These are phyloP conservation scores for Ecliptopera silaceata DNA, from an alignment of 2,888 invertebrate species.

Conservation along the genomic window DNA sequence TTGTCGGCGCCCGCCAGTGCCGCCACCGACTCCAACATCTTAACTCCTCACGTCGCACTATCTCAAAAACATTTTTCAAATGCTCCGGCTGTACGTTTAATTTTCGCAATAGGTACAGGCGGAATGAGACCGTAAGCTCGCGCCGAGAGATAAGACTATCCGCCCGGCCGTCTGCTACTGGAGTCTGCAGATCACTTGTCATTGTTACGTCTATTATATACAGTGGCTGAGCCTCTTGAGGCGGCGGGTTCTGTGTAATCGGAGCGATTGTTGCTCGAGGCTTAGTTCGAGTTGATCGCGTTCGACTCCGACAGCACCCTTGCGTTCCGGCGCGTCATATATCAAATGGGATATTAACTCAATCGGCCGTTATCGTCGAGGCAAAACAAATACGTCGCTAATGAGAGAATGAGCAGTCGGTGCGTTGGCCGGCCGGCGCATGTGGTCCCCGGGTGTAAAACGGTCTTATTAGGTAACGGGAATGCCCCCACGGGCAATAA, in stretches of 20 bases:
- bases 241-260: constrained; percentile 35
- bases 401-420: constrained; percentile 76
- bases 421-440: constrained; percentile 64
- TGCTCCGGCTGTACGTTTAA: constrained; percentile 51
- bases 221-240: constrained; percentile 20
- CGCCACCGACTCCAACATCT: constrained; percentile 60
- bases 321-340: constrained; percentile 65
- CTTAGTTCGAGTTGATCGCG: constrained; percentile 52
- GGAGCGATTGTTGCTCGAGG: constrained; percentile 44
- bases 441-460: constrained; percentile 80
- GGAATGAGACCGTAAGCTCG: constrained; percentile 21
- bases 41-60: constrained; percentile 71
- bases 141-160: constrained; percentile 13
- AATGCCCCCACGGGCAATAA: constrained; percentile 83
- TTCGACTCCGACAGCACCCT: constrained; percentile 54
- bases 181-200: constrained; percentile 24
- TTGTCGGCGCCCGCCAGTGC: constrained; percentile 78
- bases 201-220: constrained; percentile 30
- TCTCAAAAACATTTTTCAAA: constrained; percentile 65
- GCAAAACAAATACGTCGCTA: constrained; percentile 77
- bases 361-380: constrained; percentile 72
- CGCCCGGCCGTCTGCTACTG: background rate
- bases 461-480: constrained; percentile 83
- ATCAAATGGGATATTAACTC: constrained; percentile 76
- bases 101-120: constrained; percentile 41